phyloP scores from a whole-genome alignment of 2,888 invertebrate genomes.

The Lochmaea capreae region DNA sequence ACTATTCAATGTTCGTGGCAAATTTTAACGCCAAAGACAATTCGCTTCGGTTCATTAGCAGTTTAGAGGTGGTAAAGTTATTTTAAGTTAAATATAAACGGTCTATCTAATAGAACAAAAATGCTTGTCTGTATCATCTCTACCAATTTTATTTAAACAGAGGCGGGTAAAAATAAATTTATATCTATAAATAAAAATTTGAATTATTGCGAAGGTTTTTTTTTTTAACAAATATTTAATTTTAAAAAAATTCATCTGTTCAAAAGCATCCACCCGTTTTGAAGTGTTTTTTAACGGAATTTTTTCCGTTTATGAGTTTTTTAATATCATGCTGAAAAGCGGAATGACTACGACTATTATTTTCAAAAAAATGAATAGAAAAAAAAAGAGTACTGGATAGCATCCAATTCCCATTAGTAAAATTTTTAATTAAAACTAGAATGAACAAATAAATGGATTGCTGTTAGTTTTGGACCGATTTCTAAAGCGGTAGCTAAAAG shows the following conservation, averaged over 20 bases:
- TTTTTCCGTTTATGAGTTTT: neutral
- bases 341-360: neutral
- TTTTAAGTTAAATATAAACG: no score
- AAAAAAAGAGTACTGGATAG: neutral
- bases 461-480: no score
- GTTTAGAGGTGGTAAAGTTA: neutral
- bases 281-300: neutral
- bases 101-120: no score
- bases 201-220: neutral
- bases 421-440: neutral
- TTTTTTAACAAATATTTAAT: neutral
- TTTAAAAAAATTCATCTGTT: neutral
- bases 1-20: constrained; percentile 5
- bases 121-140: no score
- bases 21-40: neutral
- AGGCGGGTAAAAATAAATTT: no score
- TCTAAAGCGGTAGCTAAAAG: no score
- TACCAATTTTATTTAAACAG: no score
- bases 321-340: neutral
- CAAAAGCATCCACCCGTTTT: neutral
- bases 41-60: neutral
- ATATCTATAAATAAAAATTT: no score
- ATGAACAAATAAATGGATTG: neutral
- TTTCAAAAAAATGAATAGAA: neutral
- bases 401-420: neutral